Conservation (phyloP, 2,797 vertebrate genomes). For the Semotilus atromaculatus region DNA sequence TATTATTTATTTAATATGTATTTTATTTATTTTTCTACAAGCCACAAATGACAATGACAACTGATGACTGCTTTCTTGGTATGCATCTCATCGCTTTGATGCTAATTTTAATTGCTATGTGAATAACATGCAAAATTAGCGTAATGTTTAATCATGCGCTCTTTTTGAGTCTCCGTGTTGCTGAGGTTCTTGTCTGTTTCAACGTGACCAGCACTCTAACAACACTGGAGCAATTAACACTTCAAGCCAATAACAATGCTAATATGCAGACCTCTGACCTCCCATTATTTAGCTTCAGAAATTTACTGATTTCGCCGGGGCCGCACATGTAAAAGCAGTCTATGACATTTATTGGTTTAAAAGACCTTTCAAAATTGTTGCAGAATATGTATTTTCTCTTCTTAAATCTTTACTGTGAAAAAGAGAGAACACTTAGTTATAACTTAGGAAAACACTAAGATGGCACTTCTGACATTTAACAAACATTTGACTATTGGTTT, state of each 20-base stretch:
- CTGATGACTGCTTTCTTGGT: neutral
- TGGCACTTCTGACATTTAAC: neutral
- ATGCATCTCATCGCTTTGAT: neutral
- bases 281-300: constrained; percentile 36
- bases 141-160: constrained; percentile 7
- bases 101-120: constrained; percentile 40
- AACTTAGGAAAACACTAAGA: no score
- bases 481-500: neutral
- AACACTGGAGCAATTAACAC: constrained; percentile 44
- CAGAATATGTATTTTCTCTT: no score
- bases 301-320: constrained; percentile 11
- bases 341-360: neutral
- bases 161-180: constrained; percentile 19
- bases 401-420: no score
- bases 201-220: constrained; percentile 37
- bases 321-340: neutral
- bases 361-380: neutral
- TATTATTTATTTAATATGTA: neutral
- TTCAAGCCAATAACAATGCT: constrained; percentile 41
- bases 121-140: constrained; percentile 15
- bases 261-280: constrained; percentile 51
- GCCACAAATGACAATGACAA: neutral
- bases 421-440: no score
- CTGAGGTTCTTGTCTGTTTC: constrained; percentile 28
- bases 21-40: neutral